A percentile compares a stretch with the other conserved stretches of the same genome.
These are phyloP conservation scores for Egretta garzetta DNA, from an alignment of 2,113 vertebrate genomes.

Conservation along the genomic window DNA sequence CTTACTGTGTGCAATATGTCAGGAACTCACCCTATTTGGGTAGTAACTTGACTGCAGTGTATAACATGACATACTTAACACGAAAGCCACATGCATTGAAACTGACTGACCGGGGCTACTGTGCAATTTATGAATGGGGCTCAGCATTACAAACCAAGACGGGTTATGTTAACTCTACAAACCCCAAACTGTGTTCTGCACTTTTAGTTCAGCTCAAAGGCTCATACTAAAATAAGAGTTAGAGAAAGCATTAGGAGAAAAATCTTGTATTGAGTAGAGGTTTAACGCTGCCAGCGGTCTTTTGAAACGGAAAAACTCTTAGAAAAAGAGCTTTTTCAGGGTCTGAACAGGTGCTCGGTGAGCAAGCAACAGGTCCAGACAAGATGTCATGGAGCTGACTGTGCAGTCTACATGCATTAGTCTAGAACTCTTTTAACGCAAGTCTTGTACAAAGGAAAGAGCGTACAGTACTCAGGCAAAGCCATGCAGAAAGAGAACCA, in stretches of 20 bases:
- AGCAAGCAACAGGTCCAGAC: not conserved
- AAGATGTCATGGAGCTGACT: not conserved
- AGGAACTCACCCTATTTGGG: not conserved
- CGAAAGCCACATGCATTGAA: not conserved
- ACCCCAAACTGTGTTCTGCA: not conserved
- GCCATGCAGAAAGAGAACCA: not conserved
- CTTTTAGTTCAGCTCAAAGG: not conserved
- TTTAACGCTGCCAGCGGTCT: not conserved
- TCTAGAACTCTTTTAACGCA: not conserved
- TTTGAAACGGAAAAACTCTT: not conserved
- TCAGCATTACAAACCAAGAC: not conserved
- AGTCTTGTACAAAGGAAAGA: not conserved
- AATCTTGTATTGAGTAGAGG: not conserved
- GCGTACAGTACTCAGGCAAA: not conserved
- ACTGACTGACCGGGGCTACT: too few species aligned
- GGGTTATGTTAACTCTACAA: not conserved
- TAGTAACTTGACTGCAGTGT: not conserved
- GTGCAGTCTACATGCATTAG: not conserved
- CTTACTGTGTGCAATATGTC: not conserved
- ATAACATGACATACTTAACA: not conserved
- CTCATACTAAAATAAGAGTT: not conserved
- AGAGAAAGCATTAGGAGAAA: not conserved
- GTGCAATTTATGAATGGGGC: fast-evolving
- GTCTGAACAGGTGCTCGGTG: not conserved
- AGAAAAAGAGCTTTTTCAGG: not conserved